phyloP scores from a whole-genome alignment of 2,797 vertebrate genomes.

The Eulemur albifrons region DNA sequence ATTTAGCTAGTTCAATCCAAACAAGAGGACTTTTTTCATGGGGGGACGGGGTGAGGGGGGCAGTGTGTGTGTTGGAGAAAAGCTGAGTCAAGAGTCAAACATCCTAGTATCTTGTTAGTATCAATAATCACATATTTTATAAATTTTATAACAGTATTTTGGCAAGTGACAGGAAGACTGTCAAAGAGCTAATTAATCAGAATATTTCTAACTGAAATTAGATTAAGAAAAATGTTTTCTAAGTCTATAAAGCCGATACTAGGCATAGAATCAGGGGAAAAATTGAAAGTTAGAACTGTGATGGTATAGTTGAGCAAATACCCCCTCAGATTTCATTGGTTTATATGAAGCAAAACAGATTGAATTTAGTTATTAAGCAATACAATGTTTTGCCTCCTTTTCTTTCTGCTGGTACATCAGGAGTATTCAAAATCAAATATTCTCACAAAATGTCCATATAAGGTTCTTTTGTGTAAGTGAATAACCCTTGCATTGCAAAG shows the following conservation, averaged over 20 bases:
- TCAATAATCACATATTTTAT: not conserved
- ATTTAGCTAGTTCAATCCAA: not conserved
- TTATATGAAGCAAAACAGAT: not conserved
- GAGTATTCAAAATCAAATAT: not conserved
- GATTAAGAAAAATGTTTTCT: not conserved
- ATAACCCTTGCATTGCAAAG: not conserved
- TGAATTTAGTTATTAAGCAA: not conserved
- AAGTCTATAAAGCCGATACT: not conserved
- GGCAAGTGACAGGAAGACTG: not conserved
- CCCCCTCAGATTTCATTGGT: not conserved
- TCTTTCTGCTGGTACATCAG: not conserved
- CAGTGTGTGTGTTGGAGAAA: not conserved
- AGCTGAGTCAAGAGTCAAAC: not conserved
- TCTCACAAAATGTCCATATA: not conserved
- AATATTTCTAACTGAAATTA: not conserved
- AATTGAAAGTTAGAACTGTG: not conserved
- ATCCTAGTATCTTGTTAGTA: not conserved
- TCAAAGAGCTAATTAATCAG: not conserved
- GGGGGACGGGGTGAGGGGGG: too few relatives aligned
- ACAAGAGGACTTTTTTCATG: not conserved
- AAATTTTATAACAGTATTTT: constrained; percentile 23
- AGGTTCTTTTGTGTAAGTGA: not conserved
- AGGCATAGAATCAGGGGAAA: not conserved
- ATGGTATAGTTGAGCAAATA: not conserved
- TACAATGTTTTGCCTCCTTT: not conserved